Base-by-base conservation (phyloP, 2,113 vertebrate species). In the Circaetus cinerascens region DNA sequence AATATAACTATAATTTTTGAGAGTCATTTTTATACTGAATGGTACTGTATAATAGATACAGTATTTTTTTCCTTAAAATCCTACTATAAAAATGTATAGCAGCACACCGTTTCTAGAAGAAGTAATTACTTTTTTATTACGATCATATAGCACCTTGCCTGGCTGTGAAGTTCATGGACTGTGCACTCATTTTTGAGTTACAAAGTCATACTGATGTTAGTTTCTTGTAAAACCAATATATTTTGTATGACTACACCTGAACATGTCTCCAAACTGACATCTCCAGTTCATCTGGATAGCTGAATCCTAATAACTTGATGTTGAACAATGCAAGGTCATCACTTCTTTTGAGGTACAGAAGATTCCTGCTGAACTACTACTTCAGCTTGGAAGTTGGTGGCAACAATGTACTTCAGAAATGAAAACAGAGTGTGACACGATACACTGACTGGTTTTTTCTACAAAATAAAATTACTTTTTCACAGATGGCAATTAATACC, bases 121-220 rank as follows among this genome's bases (percentile, higher is more conserved):
- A 90, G 66, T 57, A 93, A 88, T 93, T 92, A 62, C 13, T 53
- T 88, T 95, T 95, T 95, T 86, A 90, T 83, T 79, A 62, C 50
- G 53, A 90, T 88, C 63, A 41, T 90, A 69, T 66, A 83, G 48
- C 25, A 92, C 25, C 25, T 88, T 90, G n/a, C 50, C 43, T 76
- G 41, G 15, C 23, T 83, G 22, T 69, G 55, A 92, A 77, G 40
- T 57, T 88, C 82, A 76, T 66, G 40, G 48, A 50, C n/a, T 76
- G 63, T 79, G 40, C 34, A 69, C 29, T 45, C 41, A 43, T 75
- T 90, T 93, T 68, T 60, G 27, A 79, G 40, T 90, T 95, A 73
- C 67, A 73, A 90, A 90, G 57, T 76, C 26, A 7, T 34, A 56
- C 13, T 57, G 30, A 60, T 32, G 18, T 60, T 79, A 88, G 15